Conservation (phyloP, 2,113 vertebrate genomes). For the Perca fluviatilis region DNA sequence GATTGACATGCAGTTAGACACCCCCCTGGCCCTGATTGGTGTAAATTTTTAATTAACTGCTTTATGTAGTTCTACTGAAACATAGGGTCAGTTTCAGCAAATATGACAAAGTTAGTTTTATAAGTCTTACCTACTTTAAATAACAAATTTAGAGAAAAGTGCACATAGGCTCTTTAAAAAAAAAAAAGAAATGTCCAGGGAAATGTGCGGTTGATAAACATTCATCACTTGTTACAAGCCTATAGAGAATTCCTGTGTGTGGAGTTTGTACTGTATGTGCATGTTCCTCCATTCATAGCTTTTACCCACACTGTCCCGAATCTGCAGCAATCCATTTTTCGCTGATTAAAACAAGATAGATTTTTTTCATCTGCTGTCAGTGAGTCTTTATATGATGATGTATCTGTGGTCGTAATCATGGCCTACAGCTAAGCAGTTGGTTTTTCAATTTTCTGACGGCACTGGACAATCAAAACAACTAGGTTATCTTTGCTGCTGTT, state of each 20-base stretch:
- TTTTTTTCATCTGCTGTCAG: constrained; percentile 34
- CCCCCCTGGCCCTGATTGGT: no score
- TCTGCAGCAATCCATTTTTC: constrained; percentile 45
- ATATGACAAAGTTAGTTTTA: no score
- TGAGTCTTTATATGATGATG: constrained; percentile 35
- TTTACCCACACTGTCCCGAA: constrained; percentile 1
- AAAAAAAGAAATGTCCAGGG: constrained; percentile 3
- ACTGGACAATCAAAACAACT: constrained; percentile 23
- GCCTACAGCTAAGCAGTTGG: neutral
- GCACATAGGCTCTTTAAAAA: constrained; percentile 1
- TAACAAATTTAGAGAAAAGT: neutral
- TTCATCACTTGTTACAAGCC: constrained; percentile 16
- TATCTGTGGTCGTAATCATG: constrained; percentile 14
- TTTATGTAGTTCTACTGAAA: no score
- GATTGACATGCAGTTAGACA: no score
- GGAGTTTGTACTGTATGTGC: neutral
- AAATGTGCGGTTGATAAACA: constrained; percentile 27
- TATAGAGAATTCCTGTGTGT: constrained; percentile 15
- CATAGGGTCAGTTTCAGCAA: no score
- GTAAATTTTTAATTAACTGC: no score
- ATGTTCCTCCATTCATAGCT: constrained; percentile 12
- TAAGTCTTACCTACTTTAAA: no score
- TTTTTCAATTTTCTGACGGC: constrained; percentile 29
- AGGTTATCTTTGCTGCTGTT: constrained; percentile 44
- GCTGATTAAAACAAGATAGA: constrained; percentile 57